Evolutionary conservation across 2,113 vertebrate genomes (phyloP).

Genomic region (Ailurus styani): DNA sequence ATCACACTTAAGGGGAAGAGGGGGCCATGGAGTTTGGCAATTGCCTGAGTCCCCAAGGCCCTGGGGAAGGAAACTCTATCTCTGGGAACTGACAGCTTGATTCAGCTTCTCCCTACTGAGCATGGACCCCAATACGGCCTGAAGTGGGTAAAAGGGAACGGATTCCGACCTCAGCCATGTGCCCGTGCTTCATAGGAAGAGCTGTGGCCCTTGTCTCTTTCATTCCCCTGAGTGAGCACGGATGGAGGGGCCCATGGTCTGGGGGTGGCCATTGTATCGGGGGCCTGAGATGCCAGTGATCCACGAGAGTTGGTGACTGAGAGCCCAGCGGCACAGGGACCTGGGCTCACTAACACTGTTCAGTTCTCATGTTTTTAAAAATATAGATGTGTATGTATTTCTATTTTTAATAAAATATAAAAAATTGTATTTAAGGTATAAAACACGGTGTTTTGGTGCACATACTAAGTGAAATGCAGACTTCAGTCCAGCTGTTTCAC

Average conservation of each 20-base stretch:
- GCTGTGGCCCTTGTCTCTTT: background rate
- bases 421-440: background rate
- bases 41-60: conserved; percentile 31
- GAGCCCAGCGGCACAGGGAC: background rate
- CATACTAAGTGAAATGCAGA: background rate
- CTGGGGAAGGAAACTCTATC: background rate
- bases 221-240: background rate
- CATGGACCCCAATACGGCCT: accelerated
- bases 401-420: background rate
- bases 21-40: background rate
- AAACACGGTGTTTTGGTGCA: background rate
- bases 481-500: background rate
- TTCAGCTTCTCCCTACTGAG: background rate
- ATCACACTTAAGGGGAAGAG: conserved; percentile 70
- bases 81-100: background rate
- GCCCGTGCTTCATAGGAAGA: background rate
- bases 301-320: background rate
- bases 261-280: background rate
- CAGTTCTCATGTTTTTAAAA: background rate
- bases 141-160: background rate
- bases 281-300: background rate
- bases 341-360: background rate
- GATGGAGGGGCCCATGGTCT: background rate
- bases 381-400: background rate
- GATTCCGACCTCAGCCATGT: background rate